Evolutionary conservation across 1,140 invertebrate genomes (phyloP).

Genomic region (Sminthurides bifidus): DNA sequence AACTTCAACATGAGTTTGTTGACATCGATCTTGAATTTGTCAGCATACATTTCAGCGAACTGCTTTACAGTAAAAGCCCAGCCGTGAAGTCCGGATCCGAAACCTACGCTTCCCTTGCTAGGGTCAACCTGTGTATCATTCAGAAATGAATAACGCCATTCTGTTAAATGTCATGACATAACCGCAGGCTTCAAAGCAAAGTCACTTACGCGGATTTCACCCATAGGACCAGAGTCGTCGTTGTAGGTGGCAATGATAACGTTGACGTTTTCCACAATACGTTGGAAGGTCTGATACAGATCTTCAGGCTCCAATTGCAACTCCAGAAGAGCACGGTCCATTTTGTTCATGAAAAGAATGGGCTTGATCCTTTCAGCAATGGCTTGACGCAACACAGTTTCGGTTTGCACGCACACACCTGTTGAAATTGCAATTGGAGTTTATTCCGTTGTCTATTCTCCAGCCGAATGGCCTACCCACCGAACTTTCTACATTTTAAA

Average conservation of each 20-base stretch:
- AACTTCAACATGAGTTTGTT: slow-evolving; percentile 91
- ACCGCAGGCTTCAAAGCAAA: no score
- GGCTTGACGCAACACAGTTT: slow-evolving; percentile 96
- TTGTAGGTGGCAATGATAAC: slow-evolving; percentile 99
- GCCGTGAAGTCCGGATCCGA: slow-evolving; percentile 96
- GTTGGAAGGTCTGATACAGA: slow-evolving; percentile 97
- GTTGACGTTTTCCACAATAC: slow-evolving; percentile 99
- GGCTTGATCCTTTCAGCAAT: slow-evolving; percentile 99
- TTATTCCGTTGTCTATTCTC: no score
- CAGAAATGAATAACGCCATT: no score
- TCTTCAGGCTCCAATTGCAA: slow-evolving; percentile 91
- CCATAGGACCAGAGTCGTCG: slow-evolving; percentile 96
- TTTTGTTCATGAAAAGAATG: slow-evolving; percentile 99
- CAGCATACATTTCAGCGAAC: slow-evolving; percentile 97
- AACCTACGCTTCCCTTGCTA: slow-evolving; percentile 95
- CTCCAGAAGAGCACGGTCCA: slow-evolving; percentile 94
- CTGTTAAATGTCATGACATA: no score
- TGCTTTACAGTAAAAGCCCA: slow-evolving; percentile 99
- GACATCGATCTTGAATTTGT: slow-evolving; percentile 96
- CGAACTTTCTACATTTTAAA: no score
- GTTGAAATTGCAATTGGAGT: no score
- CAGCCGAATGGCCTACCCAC: no score
- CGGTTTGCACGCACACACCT: slow-evolving; percentile 99
- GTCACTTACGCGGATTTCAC: slow-evolving; percentile 72
- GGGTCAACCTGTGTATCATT: slow-evolving; percentile 88